Conservation (phyloP, 2,888 invertebrate genomes). For the Tolmerus cingulatus region DNA sequence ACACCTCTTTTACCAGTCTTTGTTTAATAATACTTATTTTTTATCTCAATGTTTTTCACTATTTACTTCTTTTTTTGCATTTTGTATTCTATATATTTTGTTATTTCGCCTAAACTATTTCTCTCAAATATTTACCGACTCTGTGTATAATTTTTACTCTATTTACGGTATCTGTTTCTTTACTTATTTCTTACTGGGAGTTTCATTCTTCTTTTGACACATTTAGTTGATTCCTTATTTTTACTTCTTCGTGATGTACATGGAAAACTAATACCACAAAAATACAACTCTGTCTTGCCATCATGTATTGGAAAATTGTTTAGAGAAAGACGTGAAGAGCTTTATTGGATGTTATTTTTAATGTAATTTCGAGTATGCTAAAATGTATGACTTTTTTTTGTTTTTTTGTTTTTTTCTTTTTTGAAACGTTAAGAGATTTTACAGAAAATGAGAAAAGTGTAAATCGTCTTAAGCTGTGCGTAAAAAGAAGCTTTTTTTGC, state of each 20-base stretch:
- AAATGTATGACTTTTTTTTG: not conserved
- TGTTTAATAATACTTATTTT: slow-evolving; percentile 53
- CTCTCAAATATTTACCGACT: slow-evolving; percentile 8
- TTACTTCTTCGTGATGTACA: not conserved
- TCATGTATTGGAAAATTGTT: not conserved
- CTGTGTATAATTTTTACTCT: slow-evolving; percentile 40
- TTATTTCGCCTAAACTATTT: slow-evolving; percentile 37
- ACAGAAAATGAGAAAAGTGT: not conserved
- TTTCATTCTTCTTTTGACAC: slow-evolving; percentile 14
- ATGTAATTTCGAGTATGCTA: not conserved
- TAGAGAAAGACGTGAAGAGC: slow-evolving; percentile 28
- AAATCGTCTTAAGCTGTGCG: not conserved
- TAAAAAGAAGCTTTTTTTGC: not conserved
- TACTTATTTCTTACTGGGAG: slow-evolving; percentile 48
- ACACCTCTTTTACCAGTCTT: slow-evolving; percentile 65
- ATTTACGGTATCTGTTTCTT: slow-evolving; percentile 26
- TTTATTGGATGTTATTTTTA: not conserved
- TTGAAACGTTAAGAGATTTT: not conserved
- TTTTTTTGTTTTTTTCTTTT: not conserved
- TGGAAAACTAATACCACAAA: not conserved
- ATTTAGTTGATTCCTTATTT: not conserved
- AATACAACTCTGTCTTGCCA: not conserved
- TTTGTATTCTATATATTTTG: slow-evolving; percentile 22
- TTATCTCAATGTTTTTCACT: slow-evolving; percentile 23
- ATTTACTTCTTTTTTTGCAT: not conserved